Base-by-base conservation (phyloP, 2,888 invertebrate genomes). In the Zaprionus bogoriensis region DNA sequence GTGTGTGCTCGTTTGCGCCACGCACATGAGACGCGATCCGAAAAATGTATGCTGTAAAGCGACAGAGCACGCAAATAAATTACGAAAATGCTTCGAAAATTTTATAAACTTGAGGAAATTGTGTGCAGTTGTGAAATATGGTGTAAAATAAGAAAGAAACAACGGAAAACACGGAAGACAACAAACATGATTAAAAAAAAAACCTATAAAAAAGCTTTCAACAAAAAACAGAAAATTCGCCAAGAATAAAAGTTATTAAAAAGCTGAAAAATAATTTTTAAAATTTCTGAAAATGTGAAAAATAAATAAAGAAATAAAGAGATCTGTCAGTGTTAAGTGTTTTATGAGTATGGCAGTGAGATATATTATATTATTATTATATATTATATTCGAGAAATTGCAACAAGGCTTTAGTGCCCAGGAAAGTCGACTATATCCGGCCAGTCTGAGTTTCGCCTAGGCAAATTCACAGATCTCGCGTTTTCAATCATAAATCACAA, bases 1-100 rank as follows among this genome's bases (percentile, higher is more conserved):
- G n/a, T n/a, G n/a, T n/a, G 14, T 32, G 6, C 32, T 36, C 32
- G 32, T 36, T 36, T 36, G 12, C 30, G 52, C 30, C 54, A 39
- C 66, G 70, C 45, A 70, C 57, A 52, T 50, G 58, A 54, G 47
- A 48, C 58, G n/a, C n/a, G 32, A 58, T 50, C 19, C 7, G 38
- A 41, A 67, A 47, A 23, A 39, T 57, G 39, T 28, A 39, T 57
- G 39, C 50, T 22, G 36, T 14, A 41, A 39, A 28, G 28, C 10
- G 25, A 25, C 7, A 41, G 12, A 46, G 17, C 55, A 52, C 42
- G 47, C 51, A 59, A 59, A 44, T 59, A 57, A 57, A 50, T 48
- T 50, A 30, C 32, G 55, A 48, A 41, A 44, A 47, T 17, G n/a
- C n/a, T n/a, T 9, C 32, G 1, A 27, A 58, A 30, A 23, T 28